Percentiles rank a stretch among this genome's conserved stretches.
Evolutionary conservation across 2,113 vertebrate genomes (phyloP).

Genomic region (Glareola pratincola): DNA sequence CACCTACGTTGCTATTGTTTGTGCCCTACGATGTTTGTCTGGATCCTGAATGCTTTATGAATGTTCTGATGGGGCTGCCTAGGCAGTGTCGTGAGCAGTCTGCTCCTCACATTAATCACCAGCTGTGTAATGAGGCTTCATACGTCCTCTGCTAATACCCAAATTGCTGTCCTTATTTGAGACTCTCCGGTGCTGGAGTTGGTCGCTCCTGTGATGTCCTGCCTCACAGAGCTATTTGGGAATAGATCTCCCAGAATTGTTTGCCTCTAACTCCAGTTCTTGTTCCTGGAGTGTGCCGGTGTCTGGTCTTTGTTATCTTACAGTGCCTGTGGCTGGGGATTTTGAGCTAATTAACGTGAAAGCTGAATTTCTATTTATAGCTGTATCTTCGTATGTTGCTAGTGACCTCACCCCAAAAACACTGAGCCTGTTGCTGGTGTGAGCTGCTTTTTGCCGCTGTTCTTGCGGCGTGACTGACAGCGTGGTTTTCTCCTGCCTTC

Average conservation of each 20-base stretch:
- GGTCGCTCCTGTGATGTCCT: background rate
- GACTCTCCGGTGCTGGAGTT: background rate
- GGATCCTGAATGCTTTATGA: background rate
- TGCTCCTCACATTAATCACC: conserved; percentile 58
- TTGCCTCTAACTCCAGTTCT: background rate
- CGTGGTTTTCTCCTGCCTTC: background rate
- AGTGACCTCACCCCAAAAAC: background rate
- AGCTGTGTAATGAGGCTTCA: conserved; percentile 47
- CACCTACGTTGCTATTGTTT: conserved; percentile 3
- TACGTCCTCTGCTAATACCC: conserved; percentile 7
- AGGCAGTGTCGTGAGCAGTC: background rate
- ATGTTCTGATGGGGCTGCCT: background rate
- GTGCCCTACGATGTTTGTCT: conserved; percentile 3
- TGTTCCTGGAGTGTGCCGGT: background rate
- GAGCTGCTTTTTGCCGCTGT: background rate
- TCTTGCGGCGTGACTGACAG: background rate
- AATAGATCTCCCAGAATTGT: background rate
- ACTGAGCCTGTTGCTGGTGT: background rate
- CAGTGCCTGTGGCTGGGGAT: background rate
- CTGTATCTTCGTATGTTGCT: background rate
- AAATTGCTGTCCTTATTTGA: background rate
- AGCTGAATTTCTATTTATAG: background rate
- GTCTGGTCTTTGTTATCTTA: background rate
- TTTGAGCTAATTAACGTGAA: background rate
- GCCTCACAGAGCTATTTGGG: background rate